Percentiles rank a stretch among this genome's conserved stretches.
phyloP scores from a whole-genome alignment of 2,888 invertebrate species.

The Melanargia galathea region DNA sequence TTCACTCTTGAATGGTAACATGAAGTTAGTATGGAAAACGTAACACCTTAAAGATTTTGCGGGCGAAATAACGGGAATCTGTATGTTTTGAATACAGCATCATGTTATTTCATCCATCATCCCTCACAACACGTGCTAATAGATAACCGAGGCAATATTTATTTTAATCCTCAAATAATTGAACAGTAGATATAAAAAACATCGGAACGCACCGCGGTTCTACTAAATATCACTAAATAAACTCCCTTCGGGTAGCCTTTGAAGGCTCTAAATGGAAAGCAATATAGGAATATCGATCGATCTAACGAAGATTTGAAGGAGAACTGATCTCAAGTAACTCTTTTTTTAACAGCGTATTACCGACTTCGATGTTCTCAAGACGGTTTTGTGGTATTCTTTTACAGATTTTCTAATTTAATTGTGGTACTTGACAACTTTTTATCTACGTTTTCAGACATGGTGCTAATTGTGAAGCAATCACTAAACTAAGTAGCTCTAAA shows the following conservation, averaged over 20 bases:
- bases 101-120: constrained; percentile 15
- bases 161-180: constrained; percentile 38
- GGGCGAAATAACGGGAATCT: neutral
- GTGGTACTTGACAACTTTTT: too few relatives aligned
- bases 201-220: constrained; percentile 35
- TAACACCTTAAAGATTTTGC: neutral
- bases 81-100: constrained; percentile 5
- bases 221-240: constrained; percentile 37
- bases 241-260: constrained; percentile 33
- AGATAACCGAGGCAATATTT: constrained; percentile 38
- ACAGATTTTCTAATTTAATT: too few relatives aligned
- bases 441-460: too few relatives aligned
- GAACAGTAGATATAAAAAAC: constrained; percentile 36
- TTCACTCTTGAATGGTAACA: too few relatives aligned
- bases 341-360: neutral
- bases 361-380: too few relatives aligned
- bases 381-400: too few relatives aligned
- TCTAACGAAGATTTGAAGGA: neutral
- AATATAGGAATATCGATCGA: constrained; percentile 3
- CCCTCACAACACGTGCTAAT: constrained; percentile 38
- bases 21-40: too few relatives aligned
- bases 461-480: too few relatives aligned
- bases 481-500: too few relatives aligned
- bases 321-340: neutral
- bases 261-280: constrained; percentile 2